phyloP scores from a whole-genome alignment of 2,113 vertebrate species.

The Phyllopteryx taeniolatus region DNA sequence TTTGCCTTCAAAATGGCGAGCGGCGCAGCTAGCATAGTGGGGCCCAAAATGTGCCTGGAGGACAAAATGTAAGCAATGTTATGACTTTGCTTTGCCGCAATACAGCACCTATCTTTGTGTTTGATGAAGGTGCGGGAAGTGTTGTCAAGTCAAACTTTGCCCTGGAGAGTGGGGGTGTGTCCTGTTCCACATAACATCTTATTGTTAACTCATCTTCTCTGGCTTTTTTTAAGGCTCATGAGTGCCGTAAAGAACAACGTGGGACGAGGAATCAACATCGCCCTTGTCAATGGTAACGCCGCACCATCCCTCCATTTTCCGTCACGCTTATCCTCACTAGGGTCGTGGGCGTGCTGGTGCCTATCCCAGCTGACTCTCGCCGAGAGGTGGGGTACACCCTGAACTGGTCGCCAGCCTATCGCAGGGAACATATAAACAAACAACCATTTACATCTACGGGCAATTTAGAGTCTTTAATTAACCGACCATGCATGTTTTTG shows the following conservation, averaged over 20 bases:
- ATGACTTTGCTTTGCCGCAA: background rate
- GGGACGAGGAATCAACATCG: constrained; percentile 92
- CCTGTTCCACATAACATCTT: background rate
- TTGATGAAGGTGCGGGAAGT: background rate
- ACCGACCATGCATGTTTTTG: no score
- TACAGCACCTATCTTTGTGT: background rate
- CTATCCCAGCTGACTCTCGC: no score
- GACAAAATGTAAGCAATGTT: constrained; percentile 83
- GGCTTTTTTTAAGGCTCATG: constrained; percentile 80
- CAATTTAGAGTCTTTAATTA: no score
- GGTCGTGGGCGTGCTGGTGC: no score
- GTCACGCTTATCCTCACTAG: no score
- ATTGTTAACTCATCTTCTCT: background rate
- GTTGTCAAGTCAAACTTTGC: background rate
- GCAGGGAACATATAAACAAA: no score
- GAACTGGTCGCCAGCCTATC: no score
- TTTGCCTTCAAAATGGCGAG: constrained; percentile 95
- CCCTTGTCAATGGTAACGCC: constrained; percentile 84
- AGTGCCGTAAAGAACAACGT: constrained; percentile 97
- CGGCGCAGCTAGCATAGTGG: constrained; percentile 93
- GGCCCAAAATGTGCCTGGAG: constrained; percentile 91
- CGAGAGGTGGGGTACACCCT: no score
- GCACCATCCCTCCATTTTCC: background rate
- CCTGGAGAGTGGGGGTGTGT: background rate
- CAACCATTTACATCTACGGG: no score